Percentiles rank a stretch among this genome's conserved stretches.
Evolutionary conservation across 2,797 vertebrate genomes (phyloP).

Genomic region (Sparidentex hasta): DNA sequence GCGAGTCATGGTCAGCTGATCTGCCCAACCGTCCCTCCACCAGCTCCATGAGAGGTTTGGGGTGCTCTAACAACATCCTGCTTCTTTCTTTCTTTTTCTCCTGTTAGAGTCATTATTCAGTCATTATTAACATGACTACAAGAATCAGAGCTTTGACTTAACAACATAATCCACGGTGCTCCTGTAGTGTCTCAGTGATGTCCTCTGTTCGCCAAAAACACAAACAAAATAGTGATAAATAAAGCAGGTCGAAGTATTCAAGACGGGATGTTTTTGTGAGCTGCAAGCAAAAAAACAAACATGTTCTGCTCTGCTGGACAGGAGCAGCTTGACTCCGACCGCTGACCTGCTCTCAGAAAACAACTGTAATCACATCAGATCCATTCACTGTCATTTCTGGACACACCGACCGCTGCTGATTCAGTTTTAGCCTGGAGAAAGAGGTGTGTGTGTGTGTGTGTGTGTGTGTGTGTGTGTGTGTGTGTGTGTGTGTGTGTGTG

Average conservation of each 20-base stretch:
- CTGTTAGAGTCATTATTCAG: too few relatives aligned
- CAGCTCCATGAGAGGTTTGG: not conserved
- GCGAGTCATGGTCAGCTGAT: too few relatives aligned
- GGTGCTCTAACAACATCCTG: too few relatives aligned
- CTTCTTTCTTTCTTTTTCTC: too few relatives aligned
- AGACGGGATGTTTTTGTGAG: not conserved
- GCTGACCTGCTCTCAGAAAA: slow-evolving; percentile 16
- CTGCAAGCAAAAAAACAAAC: not conserved
- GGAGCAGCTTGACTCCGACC: slow-evolving; percentile 7
- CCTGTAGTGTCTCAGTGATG: too few relatives aligned
- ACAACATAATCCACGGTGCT: too few relatives aligned
- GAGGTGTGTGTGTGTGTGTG: slow-evolving; percentile 14
- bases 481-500: slow-evolving; percentile 8
- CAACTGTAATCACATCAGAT: slow-evolving; percentile 37
- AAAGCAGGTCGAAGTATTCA: not conserved
- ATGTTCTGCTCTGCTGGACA: not conserved
- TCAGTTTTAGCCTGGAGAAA: slow-evolving; percentile 45
- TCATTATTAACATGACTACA: not conserved
- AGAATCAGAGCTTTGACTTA: not conserved
- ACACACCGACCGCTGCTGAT: slow-evolving; percentile 41
- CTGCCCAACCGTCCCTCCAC: too few relatives aligned
- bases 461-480: slow-evolving; percentile 21
- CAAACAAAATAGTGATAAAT: not conserved
- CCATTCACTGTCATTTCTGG: slow-evolving; percentile 28
- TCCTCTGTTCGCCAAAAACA: not conserved